Evolutionary conservation across 2,888 invertebrate species (phyloP), one percentile per base, ranked within the genome.

Genomic region (Cosmorhoe ocellata): DNA sequence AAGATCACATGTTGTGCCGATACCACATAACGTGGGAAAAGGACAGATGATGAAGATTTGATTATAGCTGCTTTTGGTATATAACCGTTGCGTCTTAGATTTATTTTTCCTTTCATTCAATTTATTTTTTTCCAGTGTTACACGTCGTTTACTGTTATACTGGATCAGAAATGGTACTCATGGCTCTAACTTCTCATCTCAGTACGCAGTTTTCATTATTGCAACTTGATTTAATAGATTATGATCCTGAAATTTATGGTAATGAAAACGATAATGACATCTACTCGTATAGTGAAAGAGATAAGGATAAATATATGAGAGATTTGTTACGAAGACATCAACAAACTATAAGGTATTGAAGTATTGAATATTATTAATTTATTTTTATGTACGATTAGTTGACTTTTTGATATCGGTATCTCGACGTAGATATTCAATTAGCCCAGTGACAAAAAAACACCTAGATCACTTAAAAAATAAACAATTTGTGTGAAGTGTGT

Each of bases 161-260:
- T 5, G 81, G 80, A 2, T 45, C 68, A 0, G 80, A 82, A 33
- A 70, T 74, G n/a, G 56, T 81, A 0, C 66, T 78, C 61, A 71
- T 84, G 34, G 69, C 66, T 0, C 37, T 84, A 1, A 74, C 76
- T 28, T 72, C 76, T 0, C 73, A 74, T 33, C 59, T 84, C 1
- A 71, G 69, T 12, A 79, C 68, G 1, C 69, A 76, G 46, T 83
- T 84, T 36, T 59, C 59, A 5, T 26, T 84, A 1, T 64, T 84
- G 1, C 64, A 69, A 36, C 74, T 80, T 36, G 82, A 84, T 33
- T 56, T 84, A n/a, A 43, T 60, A 1, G 41, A 64, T 1, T 38
- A 71, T 1, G 52, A 38, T 18, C 69, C 76, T 1, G 14, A 11
- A 7, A 11, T 14, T 24, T 10, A 31, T 9, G 34, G 18, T 10